phyloP scores from a whole-genome alignment of 2,797 vertebrate species.

The Xiphophorus birchmanni region DNA sequence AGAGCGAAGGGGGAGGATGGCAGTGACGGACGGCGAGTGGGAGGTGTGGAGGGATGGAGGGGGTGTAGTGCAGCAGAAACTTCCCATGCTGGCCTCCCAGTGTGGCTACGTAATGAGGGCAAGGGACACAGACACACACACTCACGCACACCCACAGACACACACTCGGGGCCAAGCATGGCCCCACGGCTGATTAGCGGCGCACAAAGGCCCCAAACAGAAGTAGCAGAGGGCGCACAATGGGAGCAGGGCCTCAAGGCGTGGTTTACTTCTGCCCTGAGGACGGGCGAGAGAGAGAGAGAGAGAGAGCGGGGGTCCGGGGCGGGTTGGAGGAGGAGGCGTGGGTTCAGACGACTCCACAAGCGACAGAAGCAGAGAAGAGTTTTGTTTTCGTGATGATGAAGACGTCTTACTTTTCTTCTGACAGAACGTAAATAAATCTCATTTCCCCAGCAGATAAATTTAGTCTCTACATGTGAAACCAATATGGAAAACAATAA shows the following conservation, averaged over 20 bases:
- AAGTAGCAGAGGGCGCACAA: constrained; percentile 83
- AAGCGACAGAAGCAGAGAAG: constrained; percentile 62
- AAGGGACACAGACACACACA: constrained; percentile 72
- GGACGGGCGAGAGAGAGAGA: constrained; percentile 55
- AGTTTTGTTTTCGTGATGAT: constrained; percentile 68
- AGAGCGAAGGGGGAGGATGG: constrained; percentile 34
- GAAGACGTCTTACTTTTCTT: constrained; percentile 46
- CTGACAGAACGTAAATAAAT: constrained; percentile 22
- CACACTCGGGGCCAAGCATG: constrained; percentile 83
- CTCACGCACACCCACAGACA: constrained; percentile 48
- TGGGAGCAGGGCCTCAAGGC: constrained; percentile 87
- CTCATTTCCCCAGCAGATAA: background rate
- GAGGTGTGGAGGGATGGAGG: constrained; percentile 48
- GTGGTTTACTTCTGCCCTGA: constrained; percentile 83
- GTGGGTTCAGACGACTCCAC: constrained; percentile 44
- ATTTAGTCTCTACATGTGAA: background rate
- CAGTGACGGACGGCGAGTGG: constrained; percentile 65
- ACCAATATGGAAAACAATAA: background rate
- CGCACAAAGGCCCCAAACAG: constrained; percentile 92
- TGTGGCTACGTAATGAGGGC: constrained; percentile 87
- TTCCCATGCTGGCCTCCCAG: constrained; percentile 87
- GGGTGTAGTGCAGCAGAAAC: constrained; percentile 81
- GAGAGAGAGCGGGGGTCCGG: constrained; percentile 40
- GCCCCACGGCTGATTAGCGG: constrained; percentile 89
- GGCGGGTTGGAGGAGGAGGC: background rate